phyloP scores from a whole-genome alignment of 2,797 vertebrate genomes.

The Eidolon dupreanum region DNA sequence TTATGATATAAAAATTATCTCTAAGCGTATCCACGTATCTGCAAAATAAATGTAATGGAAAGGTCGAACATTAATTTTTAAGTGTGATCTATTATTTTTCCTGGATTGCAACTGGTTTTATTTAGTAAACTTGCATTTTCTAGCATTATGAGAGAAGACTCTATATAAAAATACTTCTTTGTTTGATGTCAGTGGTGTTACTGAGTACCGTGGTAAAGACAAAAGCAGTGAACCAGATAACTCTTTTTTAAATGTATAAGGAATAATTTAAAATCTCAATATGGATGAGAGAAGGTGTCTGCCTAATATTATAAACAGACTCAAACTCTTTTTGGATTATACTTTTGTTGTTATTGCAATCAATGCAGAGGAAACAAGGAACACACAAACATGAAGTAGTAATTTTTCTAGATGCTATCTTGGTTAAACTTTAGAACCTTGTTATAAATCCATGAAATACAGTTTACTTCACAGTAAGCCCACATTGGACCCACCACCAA shows the following conservation, averaged over 20 bases:
- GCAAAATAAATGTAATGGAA: neutral
- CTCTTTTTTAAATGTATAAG: neutral
- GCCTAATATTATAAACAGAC: neutral
- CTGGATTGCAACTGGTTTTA: neutral
- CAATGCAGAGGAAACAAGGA: neutral
- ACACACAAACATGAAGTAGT: neutral
- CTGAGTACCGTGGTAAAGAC: neutral
- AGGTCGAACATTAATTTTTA: neutral
- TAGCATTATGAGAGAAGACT: neutral
- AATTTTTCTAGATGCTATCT: neutral
- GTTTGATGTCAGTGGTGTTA: neutral
- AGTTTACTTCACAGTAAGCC: neutral
- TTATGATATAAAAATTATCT: neutral
- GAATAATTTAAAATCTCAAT: neutral
- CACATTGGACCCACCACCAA: neutral
- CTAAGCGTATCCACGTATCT: neutral
- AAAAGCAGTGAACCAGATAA: neutral
- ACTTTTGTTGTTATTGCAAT: neutral
- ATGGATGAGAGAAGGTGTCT: neutral
- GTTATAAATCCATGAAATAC: neutral
- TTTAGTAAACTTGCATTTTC: neutral
- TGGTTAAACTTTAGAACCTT: conserved; percentile 17
- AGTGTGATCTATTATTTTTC: neutral
- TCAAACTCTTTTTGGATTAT: neutral
- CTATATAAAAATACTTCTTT: conserved; percentile 21